Base-by-base conservation (phyloP, 2,888 invertebrate genomes). In the Leucophora obtusa region DNA sequence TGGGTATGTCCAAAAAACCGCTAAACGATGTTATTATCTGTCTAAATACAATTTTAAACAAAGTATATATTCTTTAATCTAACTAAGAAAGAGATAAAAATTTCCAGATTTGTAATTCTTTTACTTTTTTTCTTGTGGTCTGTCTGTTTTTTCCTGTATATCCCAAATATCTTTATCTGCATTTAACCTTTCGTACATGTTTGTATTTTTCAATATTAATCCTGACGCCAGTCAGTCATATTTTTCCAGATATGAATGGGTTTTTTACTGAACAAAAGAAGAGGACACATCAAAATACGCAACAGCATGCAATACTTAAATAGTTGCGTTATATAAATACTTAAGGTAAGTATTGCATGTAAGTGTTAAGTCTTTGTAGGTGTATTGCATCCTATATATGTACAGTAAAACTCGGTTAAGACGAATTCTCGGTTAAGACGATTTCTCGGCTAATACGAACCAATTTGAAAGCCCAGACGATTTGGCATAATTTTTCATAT, bases 11-110 rank as follows among this genome's bases (percentile, higher is more conserved):
- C 87, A 86, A 83, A 84, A 84, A 84, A 85, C 81, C 87, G 86
- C 87, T 89, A 88, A 88, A 87, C 86, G 88, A 86, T 86, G 87
- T 78, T 84, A 85, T 89, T 88, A 88, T 88, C 87, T 87, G 84
- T 82, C 83, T 86, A 87, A 88, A 87, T 84, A 87, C 86, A 85
- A 84, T 73, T 86, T 51, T 70, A 66, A 88, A 87, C 86, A 87
- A 81, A 88, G 85, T 85, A 84, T 84, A 87, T 87, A 86, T 85
- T 85, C 83, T 84, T 81, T 87, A 87, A 86, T 87, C 87, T 85
- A 54, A 60, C 87, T 85, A 54, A 60, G 33, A 69, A 68, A 59
- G n/a, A 59, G 66, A 79, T 77, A 68, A 68, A 82, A 74, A 63
- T 62, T 73, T 75, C 53, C 77, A 63, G 24, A 70, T 51, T 77